Evolutionary conservation across 2,113 vertebrate genomes (phyloP).

Genomic region (Pseudolaguvia tuberculata): DNA sequence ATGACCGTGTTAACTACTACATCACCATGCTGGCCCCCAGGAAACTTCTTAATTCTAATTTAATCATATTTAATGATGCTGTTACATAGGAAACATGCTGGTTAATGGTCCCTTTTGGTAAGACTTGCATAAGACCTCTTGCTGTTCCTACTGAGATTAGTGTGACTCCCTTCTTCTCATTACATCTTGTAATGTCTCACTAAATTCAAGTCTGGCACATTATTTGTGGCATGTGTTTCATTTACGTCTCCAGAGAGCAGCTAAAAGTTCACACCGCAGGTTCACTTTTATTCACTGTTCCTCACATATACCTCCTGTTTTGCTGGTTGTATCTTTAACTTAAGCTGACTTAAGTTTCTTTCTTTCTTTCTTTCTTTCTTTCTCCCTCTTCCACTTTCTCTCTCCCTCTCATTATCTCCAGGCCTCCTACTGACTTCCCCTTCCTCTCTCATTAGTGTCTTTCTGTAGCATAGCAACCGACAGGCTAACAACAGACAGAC

Average conservation of each 20-base stretch:
- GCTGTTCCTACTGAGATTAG: conserved; percentile 29
- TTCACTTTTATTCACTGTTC: conserved; percentile 29
- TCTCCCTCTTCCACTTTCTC: conserved; percentile 5
- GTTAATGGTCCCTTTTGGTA: conserved; percentile 41
- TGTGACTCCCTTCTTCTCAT: conserved; percentile 38
- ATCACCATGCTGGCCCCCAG: too few relatives aligned
- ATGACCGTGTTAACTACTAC: too few relatives aligned
- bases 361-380: conserved; percentile 3
- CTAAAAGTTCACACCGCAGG: conserved; percentile 25
- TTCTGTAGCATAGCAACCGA: conserved; percentile 49
- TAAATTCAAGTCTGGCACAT: conserved; percentile 38
- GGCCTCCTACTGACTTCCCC: conserved; percentile 47
- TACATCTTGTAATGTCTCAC: conserved; percentile 43
- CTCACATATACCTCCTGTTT: conserved; percentile 29
- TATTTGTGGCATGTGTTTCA: conserved; percentile 41
- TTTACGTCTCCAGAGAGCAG: conserved; percentile 30
- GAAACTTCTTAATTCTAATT: conserved; percentile 28
- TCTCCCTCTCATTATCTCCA: conserved; percentile 47
- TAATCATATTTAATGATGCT: conserved; percentile 33
- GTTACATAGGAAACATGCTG: conserved; percentile 38
- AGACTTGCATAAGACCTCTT: conserved; percentile 22
- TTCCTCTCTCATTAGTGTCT: conserved; percentile 50
- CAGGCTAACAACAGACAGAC: conserved; percentile 46
- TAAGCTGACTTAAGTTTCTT: conserved; percentile 26
- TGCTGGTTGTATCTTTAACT: conserved; percentile 28